Conservation (phyloP, 1,140 invertebrate species). For the Cyclina sinensis region DNA sequence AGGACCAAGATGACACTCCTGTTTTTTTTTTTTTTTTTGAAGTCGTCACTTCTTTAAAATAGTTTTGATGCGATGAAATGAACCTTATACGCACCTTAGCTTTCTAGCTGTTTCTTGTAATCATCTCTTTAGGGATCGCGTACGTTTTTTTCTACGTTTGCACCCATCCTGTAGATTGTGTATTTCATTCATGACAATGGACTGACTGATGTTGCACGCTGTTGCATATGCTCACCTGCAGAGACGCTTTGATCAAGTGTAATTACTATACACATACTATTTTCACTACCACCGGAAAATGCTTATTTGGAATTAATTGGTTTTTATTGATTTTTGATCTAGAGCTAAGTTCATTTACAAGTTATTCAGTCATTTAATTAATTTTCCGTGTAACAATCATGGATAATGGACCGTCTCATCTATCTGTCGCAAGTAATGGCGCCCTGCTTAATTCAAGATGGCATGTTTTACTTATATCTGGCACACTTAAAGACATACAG, state of each 20-base stretch:
- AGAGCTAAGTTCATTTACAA: neutral
- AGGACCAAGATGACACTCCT: too few species aligned
- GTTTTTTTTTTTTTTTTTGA: too few species aligned
- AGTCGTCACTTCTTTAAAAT: too few species aligned
- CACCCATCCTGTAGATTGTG: neutral
- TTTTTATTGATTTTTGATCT: constrained; percentile 47
- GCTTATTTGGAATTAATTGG: constrained; percentile 60
- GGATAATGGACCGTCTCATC: constrained; percentile 39
- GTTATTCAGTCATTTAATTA: constrained; percentile 25
- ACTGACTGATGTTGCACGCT: neutral
- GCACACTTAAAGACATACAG: too few species aligned
- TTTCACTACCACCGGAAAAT: constrained; percentile 40
- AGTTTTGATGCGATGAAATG: too few species aligned
- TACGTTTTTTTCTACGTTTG: neutral
- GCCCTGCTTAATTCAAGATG: too few species aligned
- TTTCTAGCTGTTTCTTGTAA: too few species aligned
- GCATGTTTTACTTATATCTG: too few species aligned
- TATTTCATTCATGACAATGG: neutral
- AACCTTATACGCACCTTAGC: too few species aligned
- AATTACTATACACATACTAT: constrained; percentile 50
- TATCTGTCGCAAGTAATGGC: neutral
- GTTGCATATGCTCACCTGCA: neutral
- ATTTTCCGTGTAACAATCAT: constrained; percentile 45
- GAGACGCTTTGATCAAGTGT: constrained; percentile 33
- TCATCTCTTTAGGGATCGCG: too few species aligned